Percentiles rank a stretch among this genome's conserved stretches.
Conservation (phyloP, 2,797 vertebrate species). For the Sphaeramia orbicularis region DNA sequence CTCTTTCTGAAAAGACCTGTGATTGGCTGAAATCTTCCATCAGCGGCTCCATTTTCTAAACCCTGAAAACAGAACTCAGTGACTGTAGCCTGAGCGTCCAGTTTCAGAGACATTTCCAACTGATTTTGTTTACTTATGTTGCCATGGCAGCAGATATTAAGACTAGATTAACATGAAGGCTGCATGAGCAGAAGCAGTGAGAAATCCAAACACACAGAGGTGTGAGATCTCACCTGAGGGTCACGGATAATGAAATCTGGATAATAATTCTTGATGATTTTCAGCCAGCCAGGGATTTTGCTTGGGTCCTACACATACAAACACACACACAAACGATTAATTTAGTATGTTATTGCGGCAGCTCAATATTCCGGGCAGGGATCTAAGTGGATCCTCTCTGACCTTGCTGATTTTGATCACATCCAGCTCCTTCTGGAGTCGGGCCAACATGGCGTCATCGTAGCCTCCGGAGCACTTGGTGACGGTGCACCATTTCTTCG, state of each 20-base stretch:
- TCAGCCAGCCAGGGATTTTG: slow-evolving; percentile 96
- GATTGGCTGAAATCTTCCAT: too few species aligned
- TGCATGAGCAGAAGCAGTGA: not conserved
- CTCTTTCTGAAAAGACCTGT: too few species aligned
- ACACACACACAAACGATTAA: slow-evolving; percentile 30
- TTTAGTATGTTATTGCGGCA: slow-evolving; percentile 8
- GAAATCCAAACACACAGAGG: slow-evolving; percentile 12
- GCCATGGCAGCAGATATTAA: slow-evolving; percentile 14
- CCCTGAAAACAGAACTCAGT: too few species aligned
- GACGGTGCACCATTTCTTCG: slow-evolving; percentile 97
- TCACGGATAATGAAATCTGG: slow-evolving; percentile 96
- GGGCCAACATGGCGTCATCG: slow-evolving; percentile 92
- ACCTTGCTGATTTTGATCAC: slow-evolving; percentile 99
- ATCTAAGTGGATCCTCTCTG: slow-evolving; percentile 35
- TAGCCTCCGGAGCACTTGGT: slow-evolving; percentile 97
- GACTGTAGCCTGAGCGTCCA: too few species aligned
- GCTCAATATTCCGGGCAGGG: slow-evolving; percentile 17
- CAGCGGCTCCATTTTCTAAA: too few species aligned
- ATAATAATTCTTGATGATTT: slow-evolving; percentile 98
- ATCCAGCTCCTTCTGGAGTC: slow-evolving; percentile 95
- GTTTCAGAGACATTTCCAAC: not conserved
- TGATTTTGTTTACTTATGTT: too few species aligned
- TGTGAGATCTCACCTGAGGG: slow-evolving; percentile 89
- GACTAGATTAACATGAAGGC: not conserved
- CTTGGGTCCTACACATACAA: slow-evolving; percentile 88